These are phyloP conservation scores for Pterophyllum scalare DNA, from an alignment of 2,113 vertebrate species.

Conservation along the genomic window DNA sequence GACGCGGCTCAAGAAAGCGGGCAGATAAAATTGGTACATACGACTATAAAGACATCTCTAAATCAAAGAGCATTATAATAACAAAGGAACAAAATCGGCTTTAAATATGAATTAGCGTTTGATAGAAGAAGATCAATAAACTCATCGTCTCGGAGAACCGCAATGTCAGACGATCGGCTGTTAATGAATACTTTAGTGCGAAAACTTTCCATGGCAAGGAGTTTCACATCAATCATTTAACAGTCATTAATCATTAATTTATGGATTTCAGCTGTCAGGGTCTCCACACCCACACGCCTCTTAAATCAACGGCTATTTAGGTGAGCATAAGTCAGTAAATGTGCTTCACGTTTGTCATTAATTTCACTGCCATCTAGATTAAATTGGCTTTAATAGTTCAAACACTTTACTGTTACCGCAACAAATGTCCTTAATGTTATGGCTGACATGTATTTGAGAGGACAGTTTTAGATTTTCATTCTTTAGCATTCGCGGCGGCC, in stretches of 20 bases:
- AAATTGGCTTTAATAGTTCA: background rate
- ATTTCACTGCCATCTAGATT: background rate
- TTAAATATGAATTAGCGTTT: background rate
- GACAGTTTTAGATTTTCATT: background rate
- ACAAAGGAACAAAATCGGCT: background rate
- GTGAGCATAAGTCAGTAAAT: background rate
- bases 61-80: background rate
- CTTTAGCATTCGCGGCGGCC: background rate
- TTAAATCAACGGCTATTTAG: background rate
- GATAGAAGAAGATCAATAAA: background rate
- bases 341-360: background rate
- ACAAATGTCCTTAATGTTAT: background rate
- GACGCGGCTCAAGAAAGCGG: background rate
- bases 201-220: background rate
- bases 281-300: background rate
- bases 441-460: background rate
- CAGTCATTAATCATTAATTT: background rate
- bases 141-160: background rate
- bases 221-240: slow-evolving; percentile 5
- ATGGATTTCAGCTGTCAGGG: background rate
- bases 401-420: background rate
- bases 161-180: background rate
- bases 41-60: background rate
- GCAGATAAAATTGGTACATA: background rate
- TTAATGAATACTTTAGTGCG: background rate